phyloP scores from a whole-genome alignment of 2,797 vertebrate genomes.

The Anolis apletophallus region DNA sequence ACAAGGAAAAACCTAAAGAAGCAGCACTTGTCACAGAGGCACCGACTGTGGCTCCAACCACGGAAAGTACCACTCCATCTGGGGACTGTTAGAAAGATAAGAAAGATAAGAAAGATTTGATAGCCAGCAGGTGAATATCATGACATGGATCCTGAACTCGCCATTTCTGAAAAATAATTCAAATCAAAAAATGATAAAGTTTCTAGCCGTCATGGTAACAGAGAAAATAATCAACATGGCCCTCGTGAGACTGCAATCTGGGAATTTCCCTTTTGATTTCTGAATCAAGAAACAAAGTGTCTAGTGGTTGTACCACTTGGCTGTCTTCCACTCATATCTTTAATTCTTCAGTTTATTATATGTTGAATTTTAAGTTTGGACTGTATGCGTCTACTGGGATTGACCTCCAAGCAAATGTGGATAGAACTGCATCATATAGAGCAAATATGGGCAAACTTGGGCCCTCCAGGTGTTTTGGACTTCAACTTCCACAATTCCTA shows the following conservation, averaged over 20 bases:
- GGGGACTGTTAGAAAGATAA: neutral
- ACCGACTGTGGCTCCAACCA: neutral
- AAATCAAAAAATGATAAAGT: neutral
- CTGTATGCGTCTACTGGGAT: neutral
- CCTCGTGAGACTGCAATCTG: neutral
- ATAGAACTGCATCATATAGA: neutral
- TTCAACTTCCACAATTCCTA: neutral
- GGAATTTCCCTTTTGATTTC: too few relatives aligned
- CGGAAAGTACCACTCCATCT: neutral
- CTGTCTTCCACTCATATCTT: neutral
- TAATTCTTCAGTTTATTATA: neutral
- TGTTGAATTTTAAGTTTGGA: neutral
- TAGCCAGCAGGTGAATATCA: neutral
- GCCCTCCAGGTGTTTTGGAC: too few relatives aligned
- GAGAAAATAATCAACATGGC: too few relatives aligned
- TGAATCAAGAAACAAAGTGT: too few relatives aligned
- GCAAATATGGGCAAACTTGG: too few relatives aligned
- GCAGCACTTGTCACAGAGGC: rapidly evolving
- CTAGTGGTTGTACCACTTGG: too few relatives aligned
- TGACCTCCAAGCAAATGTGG: neutral
- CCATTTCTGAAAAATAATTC: neutral
- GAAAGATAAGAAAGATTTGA: neutral
- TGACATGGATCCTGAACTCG: neutral
- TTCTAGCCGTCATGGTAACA: neutral
- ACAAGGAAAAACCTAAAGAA: too few relatives aligned